Evolutionary conservation across 2,113 vertebrate species (phyloP), one percentile per base, ranked within the genome.

Genomic region (Regulus satrapa): DNA sequence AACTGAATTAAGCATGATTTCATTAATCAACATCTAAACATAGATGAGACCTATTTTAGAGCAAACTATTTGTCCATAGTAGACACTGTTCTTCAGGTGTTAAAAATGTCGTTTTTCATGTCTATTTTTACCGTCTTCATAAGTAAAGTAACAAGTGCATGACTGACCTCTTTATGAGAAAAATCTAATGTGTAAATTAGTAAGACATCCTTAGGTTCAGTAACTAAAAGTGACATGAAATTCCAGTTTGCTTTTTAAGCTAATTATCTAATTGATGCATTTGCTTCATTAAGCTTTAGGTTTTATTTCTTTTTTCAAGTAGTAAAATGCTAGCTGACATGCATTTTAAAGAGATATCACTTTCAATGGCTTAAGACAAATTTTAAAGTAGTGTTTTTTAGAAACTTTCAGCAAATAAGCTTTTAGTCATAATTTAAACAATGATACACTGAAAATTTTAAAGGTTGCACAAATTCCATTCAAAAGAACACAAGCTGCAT

Each of bases 201-300:
- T 43, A 83, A 48, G 73, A 52, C 62, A 62, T 77, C 66, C 45
- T 80, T 91, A 95, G 85, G 32, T 77, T 94, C 79, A 62, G 64
- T 71, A 79, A 81, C 59, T 88, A 92, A 88, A 94, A 93, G 49
- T 93, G 88, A 94, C 85, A 93, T 34, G 21, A 95, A 94, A 82
- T 68, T 89, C 68, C 40, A 89, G 58, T 87, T 93, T 95, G 51
- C 78, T 95, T 97, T 94, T 83, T 74, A 54, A 95, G 69, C 74
- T 93, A 95, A 94, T 95, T 75, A 91, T 75, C 49, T 95, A 92
- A 94, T 91, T 87, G 86, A 96, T 34, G 64, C 61, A 61, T 86
- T 87, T 68, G 45, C 83, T 94, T 96, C 85, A 90, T 95, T 89
- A 94, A 96, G 88, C 66, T 85, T 90, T 85, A 58, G 40, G 12